phyloP scores from a whole-genome alignment of 2,797 vertebrate genomes.

The Galaxias olidus region DNA sequence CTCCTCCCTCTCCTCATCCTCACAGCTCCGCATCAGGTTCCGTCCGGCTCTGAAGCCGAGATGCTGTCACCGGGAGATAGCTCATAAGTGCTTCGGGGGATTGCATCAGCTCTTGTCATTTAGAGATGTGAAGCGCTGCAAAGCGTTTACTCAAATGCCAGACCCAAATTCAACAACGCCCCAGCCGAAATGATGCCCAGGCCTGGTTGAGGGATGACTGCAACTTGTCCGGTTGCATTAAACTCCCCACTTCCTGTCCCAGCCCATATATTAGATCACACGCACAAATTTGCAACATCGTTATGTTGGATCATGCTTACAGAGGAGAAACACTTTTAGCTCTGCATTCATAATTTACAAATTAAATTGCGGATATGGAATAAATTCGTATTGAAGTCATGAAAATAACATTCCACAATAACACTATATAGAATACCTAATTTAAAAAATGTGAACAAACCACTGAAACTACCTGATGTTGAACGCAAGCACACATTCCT shows the following conservation, averaged over 20 bases:
- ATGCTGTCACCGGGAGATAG: constrained; percentile 69
- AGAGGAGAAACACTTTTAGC: no score
- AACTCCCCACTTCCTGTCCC: constrained; percentile 13
- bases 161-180: constrained; percentile 57
- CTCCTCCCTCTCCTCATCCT: constrained; percentile 22
- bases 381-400: no score
- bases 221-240: constrained; percentile 43
- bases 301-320: not conserved
- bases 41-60: constrained; percentile 50
- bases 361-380: no score
- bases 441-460: no score
- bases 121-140: constrained; percentile 70
- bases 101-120: constrained; percentile 72
- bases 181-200: constrained; percentile 30
- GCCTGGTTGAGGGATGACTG: constrained; percentile 52
- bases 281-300: not conserved
- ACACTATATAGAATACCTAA: no score
- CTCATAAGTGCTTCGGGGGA: constrained; percentile 63
- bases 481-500: no score
- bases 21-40: constrained; percentile 41
- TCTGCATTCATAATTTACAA: no score
- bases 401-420: no score
- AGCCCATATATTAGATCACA: not conserved
- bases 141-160: constrained; percentile 69
- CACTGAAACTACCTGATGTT: no score